Percentiles rank a stretch among this genome's conserved stretches.
phyloP scores from a whole-genome alignment of 2,888 invertebrate species.

The Athalia rosae region DNA sequence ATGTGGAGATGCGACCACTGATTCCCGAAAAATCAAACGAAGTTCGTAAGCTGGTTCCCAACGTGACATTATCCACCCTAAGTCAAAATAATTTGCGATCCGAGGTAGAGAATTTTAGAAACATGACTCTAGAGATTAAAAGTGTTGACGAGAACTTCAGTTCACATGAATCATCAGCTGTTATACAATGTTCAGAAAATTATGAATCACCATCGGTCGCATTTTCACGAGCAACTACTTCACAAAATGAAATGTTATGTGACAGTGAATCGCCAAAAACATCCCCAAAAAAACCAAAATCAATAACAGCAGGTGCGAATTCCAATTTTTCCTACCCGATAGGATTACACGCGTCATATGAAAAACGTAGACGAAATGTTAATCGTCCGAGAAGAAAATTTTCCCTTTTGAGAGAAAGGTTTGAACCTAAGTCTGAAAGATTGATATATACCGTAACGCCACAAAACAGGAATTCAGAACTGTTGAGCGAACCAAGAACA shows the following conservation, averaged over 20 bases:
- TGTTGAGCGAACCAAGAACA: conserved; percentile 17
- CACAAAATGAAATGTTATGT: conserved; percentile 73
- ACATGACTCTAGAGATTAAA: conserved; percentile 19
- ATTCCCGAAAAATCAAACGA: conserved; percentile 57
- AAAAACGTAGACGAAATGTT: conserved; percentile 59
- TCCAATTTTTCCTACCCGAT: conserved; percentile 36
- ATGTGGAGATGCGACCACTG: conserved; percentile 65
- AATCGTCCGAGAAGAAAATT: conserved; percentile 77
- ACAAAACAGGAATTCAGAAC: conserved; percentile 28
- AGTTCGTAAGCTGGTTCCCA: conserved; percentile 47
- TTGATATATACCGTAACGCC: conserved; percentile 56
- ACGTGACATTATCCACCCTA: not conserved
- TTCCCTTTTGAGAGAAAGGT: conserved; percentile 77
- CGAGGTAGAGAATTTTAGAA: conserved; percentile 13
- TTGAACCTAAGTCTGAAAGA: conserved; percentile 75
- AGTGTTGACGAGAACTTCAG: not conserved
- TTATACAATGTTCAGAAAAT: conserved; percentile 21
- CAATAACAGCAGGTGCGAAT: conserved; percentile 8
- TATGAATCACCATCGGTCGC: conserved; percentile 11
- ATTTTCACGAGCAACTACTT: conserved; percentile 70
- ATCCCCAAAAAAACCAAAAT: conserved; percentile 45
- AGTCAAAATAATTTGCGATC: conserved; percentile 23
- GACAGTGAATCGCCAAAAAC: conserved; percentile 62
- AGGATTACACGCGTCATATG: conserved; percentile 40
- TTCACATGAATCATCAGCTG: conserved; percentile 4